Conservation (phyloP, 2,888 invertebrate genomes). For the Drosophila phalerata region DNA sequence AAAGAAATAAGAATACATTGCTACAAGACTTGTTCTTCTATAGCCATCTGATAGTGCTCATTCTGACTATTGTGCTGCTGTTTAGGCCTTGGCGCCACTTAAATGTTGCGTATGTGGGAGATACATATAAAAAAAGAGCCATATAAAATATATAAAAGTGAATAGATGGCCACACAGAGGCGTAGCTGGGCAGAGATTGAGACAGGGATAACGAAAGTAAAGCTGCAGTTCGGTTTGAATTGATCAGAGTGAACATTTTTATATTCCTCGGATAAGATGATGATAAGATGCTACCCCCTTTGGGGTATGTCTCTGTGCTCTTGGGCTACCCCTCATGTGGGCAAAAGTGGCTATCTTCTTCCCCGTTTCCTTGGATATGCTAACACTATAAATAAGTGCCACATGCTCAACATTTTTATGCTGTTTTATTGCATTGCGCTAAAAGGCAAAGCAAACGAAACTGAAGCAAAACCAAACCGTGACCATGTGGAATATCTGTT, state of each 20-base stretch:
- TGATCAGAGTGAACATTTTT: neutral
- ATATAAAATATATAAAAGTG: conserved; percentile 65
- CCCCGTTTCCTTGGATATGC: conserved; percentile 6
- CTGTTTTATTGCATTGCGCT: conserved; percentile 75
- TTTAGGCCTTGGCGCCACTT: conserved; percentile 69
- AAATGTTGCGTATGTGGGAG: conserved; percentile 71
- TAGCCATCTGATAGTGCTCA: conserved; percentile 64
- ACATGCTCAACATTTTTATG: conserved; percentile 78
- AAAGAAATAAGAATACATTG: conserved; percentile 44
- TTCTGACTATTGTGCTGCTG: conserved; percentile 42
- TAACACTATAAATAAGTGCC: conserved; percentile 72
- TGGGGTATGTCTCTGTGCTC: conserved; percentile 8
- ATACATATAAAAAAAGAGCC: conserved; percentile 55
- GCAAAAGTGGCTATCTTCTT: neutral
- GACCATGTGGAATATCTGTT: conserved; percentile 27
- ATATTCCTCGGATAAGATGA: neutral
- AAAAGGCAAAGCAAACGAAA: conserved; percentile 61
- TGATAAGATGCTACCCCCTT: conserved; percentile 5
- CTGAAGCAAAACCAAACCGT: conserved; percentile 39
- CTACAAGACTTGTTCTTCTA: conserved; percentile 17
- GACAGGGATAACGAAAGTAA: neutral
- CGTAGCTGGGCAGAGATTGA: conserved; percentile 5
- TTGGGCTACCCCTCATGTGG: neutral
- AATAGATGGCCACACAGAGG: conserved; percentile 38
- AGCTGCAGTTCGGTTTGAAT: neutral